Conservation (phyloP, 37 sponge, comb jelly and placozoan genomes). For the Dysidea cf. avara region DNA sequence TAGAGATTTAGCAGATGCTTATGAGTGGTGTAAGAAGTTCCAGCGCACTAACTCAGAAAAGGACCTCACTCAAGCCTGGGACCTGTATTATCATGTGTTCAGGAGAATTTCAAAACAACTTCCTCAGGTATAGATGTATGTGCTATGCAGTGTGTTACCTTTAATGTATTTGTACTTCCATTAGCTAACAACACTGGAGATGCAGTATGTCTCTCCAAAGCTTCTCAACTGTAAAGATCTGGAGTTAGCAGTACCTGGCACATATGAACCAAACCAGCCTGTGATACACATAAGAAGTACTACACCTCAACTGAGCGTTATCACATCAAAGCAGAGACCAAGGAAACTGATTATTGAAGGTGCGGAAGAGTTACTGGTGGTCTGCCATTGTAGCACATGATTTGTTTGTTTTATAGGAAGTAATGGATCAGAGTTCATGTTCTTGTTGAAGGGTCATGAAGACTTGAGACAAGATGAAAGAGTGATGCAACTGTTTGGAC, state of each 20-base stretch:
- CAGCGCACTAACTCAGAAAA: conserved; percentile 62
- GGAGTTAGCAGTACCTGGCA: conserved; percentile 94
- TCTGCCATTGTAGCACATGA: no score
- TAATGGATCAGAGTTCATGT: conserved; percentile 91
- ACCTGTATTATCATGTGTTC: conserved; percentile 96
- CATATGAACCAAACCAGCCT: conserved; percentile 87
- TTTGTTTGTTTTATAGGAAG: conserved; percentile 56
- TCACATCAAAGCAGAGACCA: conserved; percentile 95
- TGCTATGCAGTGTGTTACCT: neutral
- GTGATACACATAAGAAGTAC: conserved; percentile 84
- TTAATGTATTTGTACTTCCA: neutral
- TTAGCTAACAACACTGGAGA: conserved; percentile 84
- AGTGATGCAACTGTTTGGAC: conserved; percentile 99
- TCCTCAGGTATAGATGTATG: conserved; percentile 68
- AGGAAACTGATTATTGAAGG: conserved; percentile 92
- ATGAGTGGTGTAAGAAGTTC: conserved; percentile 95
- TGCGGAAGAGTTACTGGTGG: neutral
- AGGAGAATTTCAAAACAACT: conserved; percentile 92
- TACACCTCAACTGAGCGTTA: conserved; percentile 79
- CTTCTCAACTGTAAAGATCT: conserved; percentile 79
- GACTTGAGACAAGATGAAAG: conserved; percentile 97
- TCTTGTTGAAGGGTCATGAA: conserved; percentile 96
- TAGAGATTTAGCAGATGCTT: conserved; percentile 92
- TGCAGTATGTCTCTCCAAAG: conserved; percentile 95
- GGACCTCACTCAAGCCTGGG: conserved; percentile 97